phyloP scores from a whole-genome alignment of 2,888 invertebrate species.

The Escarpia spicata region DNA sequence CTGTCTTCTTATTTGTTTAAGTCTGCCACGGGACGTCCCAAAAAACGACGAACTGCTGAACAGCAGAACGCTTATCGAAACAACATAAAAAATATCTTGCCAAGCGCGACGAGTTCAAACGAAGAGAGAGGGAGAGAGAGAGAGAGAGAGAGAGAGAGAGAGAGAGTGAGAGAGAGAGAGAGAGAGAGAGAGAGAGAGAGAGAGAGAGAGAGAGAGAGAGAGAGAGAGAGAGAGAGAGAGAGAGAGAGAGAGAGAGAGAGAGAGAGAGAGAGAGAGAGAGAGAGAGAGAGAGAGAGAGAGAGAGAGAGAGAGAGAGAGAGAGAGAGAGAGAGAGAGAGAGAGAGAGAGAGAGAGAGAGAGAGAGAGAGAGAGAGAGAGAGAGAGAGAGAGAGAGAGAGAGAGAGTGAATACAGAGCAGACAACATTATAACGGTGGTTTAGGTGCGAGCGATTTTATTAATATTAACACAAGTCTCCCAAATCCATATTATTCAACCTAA shows the following conservation, averaged over 20 bases:
- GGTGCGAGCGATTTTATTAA: not conserved
- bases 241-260: slow-evolving; percentile 18
- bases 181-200: slow-evolving; percentile 29
- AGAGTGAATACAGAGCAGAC: not conserved
- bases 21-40: too few species aligned
- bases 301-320: slow-evolving; percentile 31
- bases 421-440: not conserved
- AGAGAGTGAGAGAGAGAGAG: slow-evolving; percentile 22
- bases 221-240: slow-evolving; percentile 22
- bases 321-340: not conserved
- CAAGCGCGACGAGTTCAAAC: too few species aligned
- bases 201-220: slow-evolving; percentile 32
- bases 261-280: slow-evolving; percentile 25
- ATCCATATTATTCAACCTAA: too few species aligned
- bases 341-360: not conserved
- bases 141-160: slow-evolving; percentile 24
- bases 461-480: too few species aligned
- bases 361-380: too few species aligned
- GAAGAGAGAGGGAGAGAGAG: slow-evolving; percentile 32
- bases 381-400: too few species aligned
- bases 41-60: too few species aligned
- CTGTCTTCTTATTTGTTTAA: too few species aligned
- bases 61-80: too few species aligned
- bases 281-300: slow-evolving; percentile 32
- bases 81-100: too few species aligned